Evolutionary conservation across 2,888 invertebrate genomes (phyloP), one percentile per base, ranked within the genome.

Genomic region (Rhagium mordax): DNA sequence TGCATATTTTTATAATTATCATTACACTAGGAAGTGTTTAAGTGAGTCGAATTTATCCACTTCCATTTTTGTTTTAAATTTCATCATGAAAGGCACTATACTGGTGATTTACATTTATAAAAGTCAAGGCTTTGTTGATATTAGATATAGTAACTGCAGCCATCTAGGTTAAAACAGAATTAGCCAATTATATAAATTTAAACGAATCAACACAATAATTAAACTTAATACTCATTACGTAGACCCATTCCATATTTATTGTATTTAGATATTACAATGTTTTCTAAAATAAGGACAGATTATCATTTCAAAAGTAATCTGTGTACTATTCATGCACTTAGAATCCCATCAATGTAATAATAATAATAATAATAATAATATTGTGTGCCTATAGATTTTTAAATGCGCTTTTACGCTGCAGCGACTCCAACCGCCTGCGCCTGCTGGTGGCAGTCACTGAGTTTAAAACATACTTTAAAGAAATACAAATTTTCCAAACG

Each of bases 171-270:
- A 59, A 69, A 49, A 29, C 29, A 51, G 10, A 57, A 21, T 65
- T 69, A 71, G 72, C 77, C 74, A 76, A 76, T 75, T 75, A 71
- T 74, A 48, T 71, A 60, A 53, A 59, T 47, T 20, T 29, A 21
- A 70, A 62, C 70, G 70, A 70, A 62, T 41, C 16, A 70, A 72
- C 68, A 79, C 77, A 79, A 79, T 79, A 79, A 79, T 77, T 76
- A 79, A 70, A 68, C 72, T 73, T 67, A 74, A 73, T 41, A 73
- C 61, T 71, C 55, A 74, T 71, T 71, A 59, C 48, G 51, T 74
- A 77, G 70, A 61, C 29, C 61, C 20, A 61, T 70, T 18, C 33
- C 65, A 53, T 21, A 65, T n/a, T 4, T 10, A 20, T 61, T 47
- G 16, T 61, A 47, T 61, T 61, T 47, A 41, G 13, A 6, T 10